Percentiles rank a stretch among this genome's conserved stretches.
phyloP scores from a whole-genome alignment of 2,888 invertebrate species.

The Eupithecia pulchellata region DNA sequence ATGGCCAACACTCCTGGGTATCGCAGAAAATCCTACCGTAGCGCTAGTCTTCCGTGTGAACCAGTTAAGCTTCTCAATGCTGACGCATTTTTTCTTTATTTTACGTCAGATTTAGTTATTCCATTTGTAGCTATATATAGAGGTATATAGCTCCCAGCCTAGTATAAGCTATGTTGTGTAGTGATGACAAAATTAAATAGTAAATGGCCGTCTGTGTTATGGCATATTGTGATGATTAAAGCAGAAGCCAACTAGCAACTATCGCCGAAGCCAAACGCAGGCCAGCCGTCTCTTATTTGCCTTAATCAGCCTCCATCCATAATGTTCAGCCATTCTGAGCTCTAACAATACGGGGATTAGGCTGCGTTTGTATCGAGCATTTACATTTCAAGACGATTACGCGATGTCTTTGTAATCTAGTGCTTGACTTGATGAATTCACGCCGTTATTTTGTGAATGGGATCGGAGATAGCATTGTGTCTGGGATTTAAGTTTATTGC shows the following conservation, averaged over 20 bases:
- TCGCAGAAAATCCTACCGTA: too few relatives aligned
- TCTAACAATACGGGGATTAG: conserved; percentile 11
- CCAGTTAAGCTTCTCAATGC: too few relatives aligned
- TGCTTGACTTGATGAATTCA: conserved; percentile 3
- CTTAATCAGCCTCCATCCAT: background rate
- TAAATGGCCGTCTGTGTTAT: background rate
- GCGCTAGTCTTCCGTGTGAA: too few relatives aligned
- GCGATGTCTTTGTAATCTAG: conserved; percentile 8
- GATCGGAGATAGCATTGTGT: background rate
- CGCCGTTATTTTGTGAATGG: background rate
- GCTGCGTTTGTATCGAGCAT: conserved; percentile 7
- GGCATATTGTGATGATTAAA: background rate
- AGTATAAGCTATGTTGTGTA: too few relatives aligned
- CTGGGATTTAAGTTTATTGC: background rate
- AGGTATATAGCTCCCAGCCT: too few relatives aligned
- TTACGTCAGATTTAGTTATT: too few relatives aligned
- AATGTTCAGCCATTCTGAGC: conserved; percentile 10
- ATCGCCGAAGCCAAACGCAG: background rate
- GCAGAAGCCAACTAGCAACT: background rate
- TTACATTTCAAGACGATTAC: conserved; percentile 10
- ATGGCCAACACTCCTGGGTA: too few relatives aligned
- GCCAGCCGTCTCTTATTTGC: background rate
- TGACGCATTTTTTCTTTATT: too few relatives aligned
- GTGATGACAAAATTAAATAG: too few relatives aligned
- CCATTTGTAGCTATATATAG: too few relatives aligned